These are phyloP conservation scores for Lytechinus pictus DNA, from an alignment of 35 echinoderm and acorn worm genomes.

Conservation along the genomic window DNA sequence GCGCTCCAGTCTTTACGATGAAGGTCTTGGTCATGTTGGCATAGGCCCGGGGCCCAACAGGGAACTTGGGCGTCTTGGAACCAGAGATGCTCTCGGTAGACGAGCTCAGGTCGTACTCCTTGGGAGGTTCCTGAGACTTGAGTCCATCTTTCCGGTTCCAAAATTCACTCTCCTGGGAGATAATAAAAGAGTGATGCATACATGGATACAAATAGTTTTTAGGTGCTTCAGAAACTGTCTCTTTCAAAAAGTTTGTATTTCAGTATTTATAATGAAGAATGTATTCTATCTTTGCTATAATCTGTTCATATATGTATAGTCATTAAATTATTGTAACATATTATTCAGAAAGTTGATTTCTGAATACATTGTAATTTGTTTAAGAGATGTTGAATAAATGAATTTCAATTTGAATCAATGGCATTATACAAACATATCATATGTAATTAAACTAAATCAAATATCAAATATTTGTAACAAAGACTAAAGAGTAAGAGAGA, in stretches of 20 bases:
- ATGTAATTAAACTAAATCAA: too few species aligned
- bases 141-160: slow-evolving; percentile 81
- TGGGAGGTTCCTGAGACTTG: slow-evolving; percentile 43
- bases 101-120: slow-evolving; percentile 64
- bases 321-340: too few species aligned
- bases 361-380: too few species aligned
- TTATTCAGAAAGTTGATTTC: too few species aligned
- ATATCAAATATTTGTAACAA: too few species aligned
- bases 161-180: slow-evolving; percentile 79
- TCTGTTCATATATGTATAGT: too few species aligned
- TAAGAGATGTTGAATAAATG: too few species aligned
- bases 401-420: too few species aligned
- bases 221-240: not conserved
- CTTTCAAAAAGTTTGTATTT: not conserved
- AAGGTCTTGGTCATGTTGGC: slow-evolving; percentile 81
- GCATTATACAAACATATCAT: too few species aligned
- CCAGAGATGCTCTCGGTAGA: slow-evolving; percentile 73
- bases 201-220: not conserved
- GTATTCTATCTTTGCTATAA: too few species aligned
- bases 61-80: slow-evolving; percentile 83
- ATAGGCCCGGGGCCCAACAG: slow-evolving; percentile 84
- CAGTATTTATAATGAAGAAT: too few species aligned
- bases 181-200: not conserved
- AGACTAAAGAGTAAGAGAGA: not conserved
- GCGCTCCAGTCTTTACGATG: slow-evolving; percentile 67